phyloP scores from a whole-genome alignment of 2,888 invertebrate species.

The Drosophila helvetica region DNA sequence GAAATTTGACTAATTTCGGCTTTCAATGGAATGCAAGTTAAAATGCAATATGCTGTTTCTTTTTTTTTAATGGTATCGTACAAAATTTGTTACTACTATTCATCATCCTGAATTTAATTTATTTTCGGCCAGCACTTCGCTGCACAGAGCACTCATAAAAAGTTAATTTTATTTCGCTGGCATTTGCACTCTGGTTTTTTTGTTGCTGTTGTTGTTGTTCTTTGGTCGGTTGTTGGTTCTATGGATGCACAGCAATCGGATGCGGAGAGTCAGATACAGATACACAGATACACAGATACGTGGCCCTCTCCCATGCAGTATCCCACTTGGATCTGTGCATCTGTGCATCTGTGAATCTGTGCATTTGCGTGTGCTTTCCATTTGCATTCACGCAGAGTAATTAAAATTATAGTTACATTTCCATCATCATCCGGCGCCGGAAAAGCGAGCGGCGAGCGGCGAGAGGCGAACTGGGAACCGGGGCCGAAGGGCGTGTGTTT shows the following conservation, averaged over 20 bases:
- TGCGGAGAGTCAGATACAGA: slow-evolving; percentile 26
- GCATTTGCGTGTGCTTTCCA: slow-evolving; percentile 31
- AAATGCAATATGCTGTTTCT: slow-evolving; percentile 41
- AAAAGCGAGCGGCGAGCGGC: slow-evolving; percentile 16
- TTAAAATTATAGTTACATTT: slow-evolving; percentile 71
- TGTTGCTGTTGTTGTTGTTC: too few species aligned
- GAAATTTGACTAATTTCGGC: slow-evolving; percentile 48
- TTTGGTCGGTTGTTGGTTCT: slow-evolving; percentile 13
- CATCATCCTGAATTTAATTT: slow-evolving; percentile 57
- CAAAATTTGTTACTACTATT: slow-evolving; percentile 47
- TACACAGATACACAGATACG: slow-evolving; percentile 7
- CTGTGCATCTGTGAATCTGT: slow-evolving; percentile 1
- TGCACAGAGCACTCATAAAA: slow-evolving; percentile 33
- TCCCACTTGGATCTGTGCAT: too few species aligned
- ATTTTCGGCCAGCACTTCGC: slow-evolving; percentile 36
- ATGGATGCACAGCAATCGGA: slow-evolving; percentile 9
- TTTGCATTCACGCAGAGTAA: slow-evolving; percentile 58
- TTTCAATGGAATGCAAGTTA: slow-evolving; percentile 42
- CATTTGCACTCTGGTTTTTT: slow-evolving; percentile 5
- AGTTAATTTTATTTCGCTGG: slow-evolving; percentile 36
- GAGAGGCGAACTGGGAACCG: not conserved
- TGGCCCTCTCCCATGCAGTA: too few species aligned
- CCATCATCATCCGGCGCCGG: slow-evolving; percentile 34
- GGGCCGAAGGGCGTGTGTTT: not conserved
- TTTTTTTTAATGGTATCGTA: slow-evolving; percentile 37